Evolutionary conservation across 2,113 vertebrate genomes (phyloP).

Genomic region (Manacus vitellinus): DNA sequence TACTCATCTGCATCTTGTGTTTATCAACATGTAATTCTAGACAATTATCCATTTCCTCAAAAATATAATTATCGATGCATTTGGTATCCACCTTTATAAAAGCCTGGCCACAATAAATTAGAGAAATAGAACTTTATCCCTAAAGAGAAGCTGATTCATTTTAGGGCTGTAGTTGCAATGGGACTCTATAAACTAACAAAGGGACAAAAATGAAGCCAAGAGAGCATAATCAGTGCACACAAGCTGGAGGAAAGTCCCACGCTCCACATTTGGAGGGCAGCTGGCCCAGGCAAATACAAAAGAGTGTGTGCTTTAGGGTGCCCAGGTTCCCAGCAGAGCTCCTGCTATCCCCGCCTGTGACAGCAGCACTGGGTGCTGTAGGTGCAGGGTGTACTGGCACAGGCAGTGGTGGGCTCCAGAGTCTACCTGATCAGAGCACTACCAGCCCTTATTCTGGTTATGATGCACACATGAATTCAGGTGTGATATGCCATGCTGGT

Average conservation of each 20-base stretch:
- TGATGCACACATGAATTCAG: neutral
- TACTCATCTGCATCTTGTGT: neutral
- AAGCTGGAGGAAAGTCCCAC: neutral
- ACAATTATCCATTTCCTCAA: neutral
- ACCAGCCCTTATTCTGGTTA: neutral
- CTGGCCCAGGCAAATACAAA: neutral
- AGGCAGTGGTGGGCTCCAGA: neutral
- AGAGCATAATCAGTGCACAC: neutral
- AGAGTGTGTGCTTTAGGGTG: too few relatives aligned
- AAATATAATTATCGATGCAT: neutral
- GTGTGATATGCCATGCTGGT: neutral
- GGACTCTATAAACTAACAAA: neutral
- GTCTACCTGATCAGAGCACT: neutral
- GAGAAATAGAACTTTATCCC: neutral
- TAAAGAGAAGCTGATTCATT: neutral
- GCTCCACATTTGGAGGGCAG: neutral
- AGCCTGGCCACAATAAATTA: neutral
- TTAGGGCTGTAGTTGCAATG: neutral
- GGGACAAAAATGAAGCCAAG: neutral
- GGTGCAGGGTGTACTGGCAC: rapidly evolving
- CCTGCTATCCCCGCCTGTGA: neutral
- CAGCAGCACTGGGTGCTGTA: neutral
- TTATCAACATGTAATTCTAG: neutral
- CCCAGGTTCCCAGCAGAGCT: neutral
- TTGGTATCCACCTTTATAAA: neutral